phyloP scores from a whole-genome alignment of 2,113 vertebrate species.

The Calcarius ornatus region DNA sequence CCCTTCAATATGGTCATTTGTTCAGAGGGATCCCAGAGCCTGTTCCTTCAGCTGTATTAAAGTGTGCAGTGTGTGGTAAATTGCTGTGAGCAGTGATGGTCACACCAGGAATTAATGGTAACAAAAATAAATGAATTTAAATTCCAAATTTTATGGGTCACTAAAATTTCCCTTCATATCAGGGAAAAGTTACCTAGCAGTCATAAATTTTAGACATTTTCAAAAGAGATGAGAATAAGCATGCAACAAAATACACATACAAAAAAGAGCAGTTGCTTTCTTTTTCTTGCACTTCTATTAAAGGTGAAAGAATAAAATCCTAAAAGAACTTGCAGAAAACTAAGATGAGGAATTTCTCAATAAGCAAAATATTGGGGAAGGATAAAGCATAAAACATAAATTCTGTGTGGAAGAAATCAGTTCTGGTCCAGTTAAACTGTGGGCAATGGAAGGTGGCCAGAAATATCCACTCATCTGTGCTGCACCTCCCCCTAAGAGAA shows the following conservation, averaged over 20 bases:
- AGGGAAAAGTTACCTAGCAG: background rate
- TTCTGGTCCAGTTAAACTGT: background rate
- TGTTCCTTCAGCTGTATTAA: background rate
- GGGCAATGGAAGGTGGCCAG: background rate
- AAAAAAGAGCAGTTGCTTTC: background rate
- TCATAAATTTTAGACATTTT: background rate
- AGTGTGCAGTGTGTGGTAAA: conserved; percentile 48
- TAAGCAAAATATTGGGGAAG: background rate
- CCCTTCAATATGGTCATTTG: background rate
- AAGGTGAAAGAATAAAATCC: background rate
- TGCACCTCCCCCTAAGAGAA: background rate
- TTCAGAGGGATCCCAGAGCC: background rate
- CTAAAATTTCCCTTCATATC: background rate
- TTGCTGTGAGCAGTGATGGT: conserved; percentile 29
- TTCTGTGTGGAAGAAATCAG: background rate
- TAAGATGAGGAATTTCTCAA: background rate
- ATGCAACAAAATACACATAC: background rate
- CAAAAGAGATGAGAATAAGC: background rate
- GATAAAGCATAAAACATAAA: background rate
- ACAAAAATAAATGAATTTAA: conserved; percentile 31
- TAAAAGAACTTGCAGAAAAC: background rate
- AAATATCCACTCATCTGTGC: background rate
- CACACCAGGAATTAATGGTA: conserved; percentile 29
- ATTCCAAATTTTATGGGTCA: conserved; percentile 20
- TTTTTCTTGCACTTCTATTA: background rate